Evolutionary conservation across 2,797 vertebrate genomes (phyloP).

Genomic region (Neosilurus hyrtlii): DNA sequence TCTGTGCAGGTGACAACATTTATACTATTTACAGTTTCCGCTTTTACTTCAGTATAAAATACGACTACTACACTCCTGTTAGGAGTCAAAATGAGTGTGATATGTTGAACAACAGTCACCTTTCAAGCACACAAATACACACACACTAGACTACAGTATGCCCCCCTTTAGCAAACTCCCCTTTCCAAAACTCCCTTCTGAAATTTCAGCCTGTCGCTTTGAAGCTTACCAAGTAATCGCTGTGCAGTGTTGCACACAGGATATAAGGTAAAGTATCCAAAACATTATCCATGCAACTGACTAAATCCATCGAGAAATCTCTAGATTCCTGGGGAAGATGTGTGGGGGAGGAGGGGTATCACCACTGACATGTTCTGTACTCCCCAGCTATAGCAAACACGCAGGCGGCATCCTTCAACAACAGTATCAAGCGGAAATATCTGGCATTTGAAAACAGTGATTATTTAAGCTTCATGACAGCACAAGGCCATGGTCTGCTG

Average conservation of each 20-base stretch:
- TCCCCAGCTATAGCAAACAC: conserved; percentile 17
- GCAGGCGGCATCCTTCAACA: conserved; percentile 33
- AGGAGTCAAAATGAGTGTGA: not conserved
- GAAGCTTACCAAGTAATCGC: conserved; percentile 10
- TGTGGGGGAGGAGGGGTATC: conserved; percentile 10
- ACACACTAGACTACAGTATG: not conserved
- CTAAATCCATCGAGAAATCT: conserved; percentile 18
- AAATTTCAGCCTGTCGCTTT: conserved; percentile 14
- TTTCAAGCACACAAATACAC: not conserved
- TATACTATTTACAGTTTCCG: not conserved
- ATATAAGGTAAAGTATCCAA: not conserved
- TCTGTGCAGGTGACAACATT: not conserved
- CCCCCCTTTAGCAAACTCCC: not conserved
- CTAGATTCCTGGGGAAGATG: conserved; percentile 24
- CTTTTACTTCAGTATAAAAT: not conserved
- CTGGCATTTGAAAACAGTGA: conserved; percentile 41
- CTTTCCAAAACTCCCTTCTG: conserved; percentile 11
- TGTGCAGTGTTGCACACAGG: not conserved
- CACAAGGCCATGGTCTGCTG: conserved; percentile 9
- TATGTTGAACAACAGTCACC: too few species aligned
- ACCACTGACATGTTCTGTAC: conserved; percentile 33
- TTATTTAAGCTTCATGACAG: conserved; percentile 18
- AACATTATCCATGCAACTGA: conserved; percentile 5
- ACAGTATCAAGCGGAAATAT: conserved; percentile 35
- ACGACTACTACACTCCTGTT: too few species aligned